Conservation (phyloP, 2,797 vertebrate species). For the Nothura maculosa region DNA sequence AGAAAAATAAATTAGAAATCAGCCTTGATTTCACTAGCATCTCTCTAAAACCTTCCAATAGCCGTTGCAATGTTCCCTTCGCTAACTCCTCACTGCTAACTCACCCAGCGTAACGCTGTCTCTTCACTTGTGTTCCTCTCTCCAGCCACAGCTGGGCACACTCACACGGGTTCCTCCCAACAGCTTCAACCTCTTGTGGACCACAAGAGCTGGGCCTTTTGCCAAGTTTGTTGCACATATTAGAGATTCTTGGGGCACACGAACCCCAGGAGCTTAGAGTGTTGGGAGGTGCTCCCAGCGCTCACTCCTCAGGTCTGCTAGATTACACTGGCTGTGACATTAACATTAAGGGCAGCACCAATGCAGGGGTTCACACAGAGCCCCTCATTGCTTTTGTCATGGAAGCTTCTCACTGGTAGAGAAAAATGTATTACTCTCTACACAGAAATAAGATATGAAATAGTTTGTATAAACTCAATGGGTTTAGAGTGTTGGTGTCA, state of each 20-base stretch:
- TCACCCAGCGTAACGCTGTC: neutral
- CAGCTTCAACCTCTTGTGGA: slow-evolving; percentile 92
- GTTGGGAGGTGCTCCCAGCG: slow-evolving; percentile 79
- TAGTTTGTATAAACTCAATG: neutral
- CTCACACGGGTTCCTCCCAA: slow-evolving; percentile 85
- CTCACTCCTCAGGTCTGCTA: slow-evolving; percentile 85
- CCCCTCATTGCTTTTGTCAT: slow-evolving; percentile 85
- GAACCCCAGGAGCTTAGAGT: slow-evolving; percentile 85
- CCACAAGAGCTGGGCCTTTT: slow-evolving; percentile 84
- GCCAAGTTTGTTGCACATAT: slow-evolving; percentile 86
- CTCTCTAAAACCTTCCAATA: slow-evolving; percentile 28
- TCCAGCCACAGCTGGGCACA: slow-evolving; percentile 86
- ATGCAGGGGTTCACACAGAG: slow-evolving; percentile 80
- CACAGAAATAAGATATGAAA: neutral
- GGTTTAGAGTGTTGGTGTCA: neutral
- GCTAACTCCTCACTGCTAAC: too few relatives aligned
- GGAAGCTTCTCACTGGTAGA: neutral
- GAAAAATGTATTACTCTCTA: neutral
- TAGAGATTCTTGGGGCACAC: slow-evolving; percentile 81
- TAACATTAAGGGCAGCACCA: slow-evolving; percentile 86
- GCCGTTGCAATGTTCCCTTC: neutral
- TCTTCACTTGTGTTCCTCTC: slow-evolving; percentile 76
- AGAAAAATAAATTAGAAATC: neutral
- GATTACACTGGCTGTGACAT: slow-evolving; percentile 88
- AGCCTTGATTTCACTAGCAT: slow-evolving; percentile 62